Percentiles rank a stretch among this genome's conserved stretches.
phyloP scores from a whole-genome alignment of 2,888 invertebrate species.

The Epirrhoe alternata region DNA sequence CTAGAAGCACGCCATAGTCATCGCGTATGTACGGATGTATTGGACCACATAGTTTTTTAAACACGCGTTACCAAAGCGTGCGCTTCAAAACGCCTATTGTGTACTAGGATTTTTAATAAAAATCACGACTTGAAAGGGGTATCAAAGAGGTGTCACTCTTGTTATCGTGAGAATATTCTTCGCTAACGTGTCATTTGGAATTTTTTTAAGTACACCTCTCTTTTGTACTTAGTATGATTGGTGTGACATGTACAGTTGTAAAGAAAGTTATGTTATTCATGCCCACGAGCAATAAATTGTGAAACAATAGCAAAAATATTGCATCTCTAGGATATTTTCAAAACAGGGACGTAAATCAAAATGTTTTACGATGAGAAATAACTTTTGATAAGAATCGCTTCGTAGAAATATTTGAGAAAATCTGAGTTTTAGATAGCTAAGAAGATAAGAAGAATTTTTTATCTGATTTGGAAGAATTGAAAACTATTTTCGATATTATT shows the following conservation, averaged over 20 bases:
- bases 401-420: not conserved
- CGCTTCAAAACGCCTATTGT: too few species aligned
- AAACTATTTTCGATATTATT: not conserved
- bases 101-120: conserved; percentile 32
- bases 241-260: conserved; percentile 19
- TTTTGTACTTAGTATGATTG: conserved; percentile 25
- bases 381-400: not conserved
- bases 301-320: conserved; percentile 19
- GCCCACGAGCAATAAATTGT: not conserved
- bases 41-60: too few species aligned
- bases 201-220: conserved; percentile 53
- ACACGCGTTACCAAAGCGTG: too few species aligned
- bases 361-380: not conserved
- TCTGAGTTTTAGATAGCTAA: not conserved
- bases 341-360: conserved; percentile 6
- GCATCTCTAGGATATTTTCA: conserved; percentile 8
- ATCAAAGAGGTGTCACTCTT: conserved; percentile 25
- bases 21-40: too few species aligned
- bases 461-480: not conserved
- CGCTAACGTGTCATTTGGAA: conserved; percentile 58
- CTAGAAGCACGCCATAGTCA: too few species aligned
- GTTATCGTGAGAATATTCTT: conserved; percentile 48
- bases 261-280: conserved; percentile 11
- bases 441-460: not conserved
- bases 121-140: conserved; percentile 34